These are phyloP conservation scores for Morpho deidamia DNA, from an alignment of 2,888 invertebrate species.

Conservation along the genomic window DNA sequence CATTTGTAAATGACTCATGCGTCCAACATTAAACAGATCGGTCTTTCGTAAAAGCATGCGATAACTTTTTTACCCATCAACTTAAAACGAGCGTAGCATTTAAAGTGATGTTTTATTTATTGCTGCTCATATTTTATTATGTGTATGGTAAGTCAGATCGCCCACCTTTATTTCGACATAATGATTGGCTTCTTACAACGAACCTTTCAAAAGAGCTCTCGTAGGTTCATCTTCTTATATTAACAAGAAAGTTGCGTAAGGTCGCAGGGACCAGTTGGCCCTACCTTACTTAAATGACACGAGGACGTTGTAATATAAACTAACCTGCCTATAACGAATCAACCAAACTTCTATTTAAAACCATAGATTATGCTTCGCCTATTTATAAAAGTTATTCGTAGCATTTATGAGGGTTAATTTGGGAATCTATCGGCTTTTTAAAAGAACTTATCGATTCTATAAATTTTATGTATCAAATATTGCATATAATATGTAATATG, in stretches of 20 bases:
- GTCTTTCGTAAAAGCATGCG: slow-evolving; percentile 24
- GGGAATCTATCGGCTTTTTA: background rate
- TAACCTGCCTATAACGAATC: slow-evolving; percentile 25
- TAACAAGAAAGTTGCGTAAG: slow-evolving; percentile 46
- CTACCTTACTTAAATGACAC: slow-evolving; percentile 43
- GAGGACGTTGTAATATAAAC: slow-evolving; percentile 36
- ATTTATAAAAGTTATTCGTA: background rate
- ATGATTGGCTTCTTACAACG: slow-evolving; percentile 35
- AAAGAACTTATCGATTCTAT: background rate
- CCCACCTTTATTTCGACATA: slow-evolving; percentile 32
- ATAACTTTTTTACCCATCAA: slow-evolving; percentile 19
- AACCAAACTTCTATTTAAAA: slow-evolving; percentile 19
- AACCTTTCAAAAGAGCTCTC: slow-evolving; percentile 39
- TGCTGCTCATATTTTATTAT: slow-evolving; percentile 21
- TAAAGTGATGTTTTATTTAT: slow-evolving; percentile 24
- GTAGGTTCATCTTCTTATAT: slow-evolving; percentile 35
- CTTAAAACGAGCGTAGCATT: slow-evolving; percentile 21
- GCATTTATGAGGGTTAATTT: background rate
- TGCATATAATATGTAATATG: background rate
- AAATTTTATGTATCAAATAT: background rate
- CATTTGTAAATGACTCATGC: slow-evolving; percentile 23
- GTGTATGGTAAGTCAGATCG: slow-evolving; percentile 26
- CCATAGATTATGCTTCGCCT: background rate
- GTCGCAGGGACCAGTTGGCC: slow-evolving; percentile 36
- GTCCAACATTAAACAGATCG: slow-evolving; percentile 15